A percentile compares a stretch with the other conserved stretches of the same genome.
These are phyloP conservation scores for Heloderma charlesbogerti DNA, from an alignment of 2,113 vertebrate species.

Conservation along the genomic window DNA sequence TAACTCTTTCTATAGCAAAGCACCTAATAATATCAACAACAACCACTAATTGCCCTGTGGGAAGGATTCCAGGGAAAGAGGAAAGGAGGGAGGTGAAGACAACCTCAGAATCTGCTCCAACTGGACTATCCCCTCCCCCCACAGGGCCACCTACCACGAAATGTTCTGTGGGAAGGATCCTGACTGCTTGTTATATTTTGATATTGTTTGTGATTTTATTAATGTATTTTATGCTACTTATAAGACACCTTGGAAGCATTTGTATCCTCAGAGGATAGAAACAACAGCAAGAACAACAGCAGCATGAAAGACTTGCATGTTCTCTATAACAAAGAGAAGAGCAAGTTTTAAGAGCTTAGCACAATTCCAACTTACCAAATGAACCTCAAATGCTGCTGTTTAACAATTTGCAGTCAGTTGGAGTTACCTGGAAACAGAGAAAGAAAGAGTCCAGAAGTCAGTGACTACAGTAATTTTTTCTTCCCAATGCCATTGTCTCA, in stretches of 20 bases:
- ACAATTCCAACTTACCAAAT: neutral
- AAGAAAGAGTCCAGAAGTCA: neutral
- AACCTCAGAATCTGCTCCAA: neutral
- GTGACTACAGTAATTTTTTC: neutral
- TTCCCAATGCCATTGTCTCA: neutral
- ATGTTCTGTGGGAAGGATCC: neutral
- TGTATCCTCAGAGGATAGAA: neutral
- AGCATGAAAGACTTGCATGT: neutral
- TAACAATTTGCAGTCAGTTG: neutral
- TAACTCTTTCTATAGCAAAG: neutral
- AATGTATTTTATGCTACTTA: neutral
- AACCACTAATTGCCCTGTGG: neutral
- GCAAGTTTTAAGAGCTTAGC: neutral
- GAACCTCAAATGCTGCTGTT: neutral
- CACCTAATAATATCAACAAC: neutral
- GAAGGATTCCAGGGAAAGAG: neutral
- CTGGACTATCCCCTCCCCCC: neutral
- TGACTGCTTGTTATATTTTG: neutral
- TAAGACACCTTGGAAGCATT: neutral
- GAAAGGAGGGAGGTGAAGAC: neutral
- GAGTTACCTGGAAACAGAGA: neutral
- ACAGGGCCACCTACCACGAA: neutral
- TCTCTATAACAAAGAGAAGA: neutral
- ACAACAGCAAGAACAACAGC: neutral
- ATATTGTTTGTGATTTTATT: neutral